phyloP scores from a whole-genome alignment of 2,888 invertebrate genomes.

The Limnephilus rhombicus region DNA sequence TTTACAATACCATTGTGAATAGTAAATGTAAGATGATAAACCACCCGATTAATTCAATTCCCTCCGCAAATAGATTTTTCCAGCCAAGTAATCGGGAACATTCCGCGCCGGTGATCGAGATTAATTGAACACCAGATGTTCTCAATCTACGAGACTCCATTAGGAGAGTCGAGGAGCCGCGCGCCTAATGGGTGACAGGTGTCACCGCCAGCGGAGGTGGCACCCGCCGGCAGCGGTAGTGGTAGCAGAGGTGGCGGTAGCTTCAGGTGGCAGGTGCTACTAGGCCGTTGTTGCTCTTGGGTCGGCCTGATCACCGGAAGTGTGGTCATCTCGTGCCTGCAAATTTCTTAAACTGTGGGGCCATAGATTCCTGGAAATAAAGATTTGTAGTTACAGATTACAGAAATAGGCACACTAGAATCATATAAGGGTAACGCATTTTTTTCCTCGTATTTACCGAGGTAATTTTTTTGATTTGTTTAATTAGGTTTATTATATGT shows the following conservation, averaged over 20 bases:
- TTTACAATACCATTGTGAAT: not conserved
- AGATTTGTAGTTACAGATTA: not conserved
- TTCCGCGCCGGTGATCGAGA: slow-evolving; percentile 5
- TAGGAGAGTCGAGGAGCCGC: not conserved
- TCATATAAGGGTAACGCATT: too few relatives aligned
- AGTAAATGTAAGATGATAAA: not conserved
- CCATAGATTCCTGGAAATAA: not conserved
- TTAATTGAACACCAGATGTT: slow-evolving; percentile 20
- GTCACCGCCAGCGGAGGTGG: slow-evolving; percentile 24
- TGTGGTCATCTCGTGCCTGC: not conserved
- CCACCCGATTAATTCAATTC: not conserved
- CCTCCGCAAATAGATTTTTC: not conserved
- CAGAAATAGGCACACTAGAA: not conserved
- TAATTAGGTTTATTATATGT: too few relatives aligned
- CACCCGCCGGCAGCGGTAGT: not conserved
- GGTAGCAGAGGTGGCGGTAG: not conserved
- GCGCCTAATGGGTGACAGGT: slow-evolving; percentile 40
- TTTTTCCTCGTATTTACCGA: too few relatives aligned
- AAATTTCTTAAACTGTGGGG: not conserved
- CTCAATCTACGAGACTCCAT: slow-evolving; percentile 10
- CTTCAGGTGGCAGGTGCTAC: not conserved
- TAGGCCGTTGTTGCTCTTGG: not conserved
- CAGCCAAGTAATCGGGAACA: not conserved
- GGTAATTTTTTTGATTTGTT: too few relatives aligned
- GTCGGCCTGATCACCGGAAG: not conserved